A percentile compares a stretch with the other conserved stretches of the same genome.
Evolutionary conservation across 2,888 invertebrate species (phyloP).

Genomic region (Nomada flava): DNA sequence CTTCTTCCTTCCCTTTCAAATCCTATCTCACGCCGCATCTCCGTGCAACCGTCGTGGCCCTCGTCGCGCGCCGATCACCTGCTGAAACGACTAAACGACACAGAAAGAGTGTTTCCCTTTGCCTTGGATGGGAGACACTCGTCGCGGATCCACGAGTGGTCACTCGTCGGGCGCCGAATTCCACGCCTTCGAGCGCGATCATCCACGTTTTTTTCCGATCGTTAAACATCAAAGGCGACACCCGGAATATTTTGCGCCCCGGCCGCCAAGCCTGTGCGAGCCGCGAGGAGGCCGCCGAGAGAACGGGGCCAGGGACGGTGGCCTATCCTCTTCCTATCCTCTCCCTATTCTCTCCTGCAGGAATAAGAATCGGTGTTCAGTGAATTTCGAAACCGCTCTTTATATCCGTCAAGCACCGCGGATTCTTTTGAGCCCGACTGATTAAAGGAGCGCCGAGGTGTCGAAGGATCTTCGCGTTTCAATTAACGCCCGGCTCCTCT

Average conservation of each 20-base stretch:
- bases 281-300: background rate
- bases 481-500: conserved; percentile 31
- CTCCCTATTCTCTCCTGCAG: background rate
- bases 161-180: conserved; percentile 70
- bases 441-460: conserved; percentile 56
- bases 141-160: conserved; percentile 68
- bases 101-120: conserved; percentile 63
- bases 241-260: conserved; percentile 52
- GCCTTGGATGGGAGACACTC: conserved; percentile 33
- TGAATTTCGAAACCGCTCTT: conserved; percentile 39
- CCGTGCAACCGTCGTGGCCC: conserved; percentile 24
- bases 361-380: conserved; percentile 53
- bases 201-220: conserved; percentile 34
- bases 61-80: conserved; percentile 57
- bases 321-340: background rate
- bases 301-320: background rate
- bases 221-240: conserved; percentile 63
- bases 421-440: conserved; percentile 55
- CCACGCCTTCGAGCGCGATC: conserved; percentile 53
- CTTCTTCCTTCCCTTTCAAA: background rate
- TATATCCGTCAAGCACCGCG: conserved; percentile 3
- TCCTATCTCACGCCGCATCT: conserved; percentile 5
- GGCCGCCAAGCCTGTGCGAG: conserved; percentile 32
- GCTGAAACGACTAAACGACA: conserved; percentile 60
- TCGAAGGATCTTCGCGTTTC: conserved; percentile 44